Evolutionary conservation across 1,140 invertebrate genomes (phyloP).

Genomic region (Panagrolaimus sp.): DNA sequence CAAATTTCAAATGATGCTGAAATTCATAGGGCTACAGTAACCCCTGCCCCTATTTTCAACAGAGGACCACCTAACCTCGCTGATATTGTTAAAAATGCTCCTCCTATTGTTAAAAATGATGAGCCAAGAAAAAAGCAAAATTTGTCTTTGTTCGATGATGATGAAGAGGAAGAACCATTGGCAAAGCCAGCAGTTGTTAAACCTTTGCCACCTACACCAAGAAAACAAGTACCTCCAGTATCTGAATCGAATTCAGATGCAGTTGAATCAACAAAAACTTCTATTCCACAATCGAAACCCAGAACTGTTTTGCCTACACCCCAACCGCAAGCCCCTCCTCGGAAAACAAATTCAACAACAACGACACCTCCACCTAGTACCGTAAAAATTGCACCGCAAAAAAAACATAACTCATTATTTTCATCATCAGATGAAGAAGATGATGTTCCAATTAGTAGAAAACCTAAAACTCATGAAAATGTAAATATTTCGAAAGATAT

Average conservation of each 20-base stretch:
- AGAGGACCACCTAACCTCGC: background rate
- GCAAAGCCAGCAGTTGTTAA: background rate
- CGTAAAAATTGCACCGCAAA: too few species aligned
- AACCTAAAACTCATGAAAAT: background rate
- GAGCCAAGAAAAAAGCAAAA: background rate
- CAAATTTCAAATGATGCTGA: background rate
- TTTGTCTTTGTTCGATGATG: background rate
- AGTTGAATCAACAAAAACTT: background rate
- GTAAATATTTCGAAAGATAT: background rate
- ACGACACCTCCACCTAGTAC: too few species aligned
- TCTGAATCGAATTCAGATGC: background rate
- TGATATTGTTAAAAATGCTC: background rate
- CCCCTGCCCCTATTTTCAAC: too few species aligned
- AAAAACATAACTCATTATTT: background rate
- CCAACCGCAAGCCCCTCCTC: background rate
- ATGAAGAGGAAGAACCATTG: background rate
- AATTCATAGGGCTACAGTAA: too few species aligned
- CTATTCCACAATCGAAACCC: background rate
- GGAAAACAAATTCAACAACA: too few species aligned
- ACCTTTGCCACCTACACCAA: background rate
- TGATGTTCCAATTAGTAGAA: background rate
- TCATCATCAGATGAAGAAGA: background rate
- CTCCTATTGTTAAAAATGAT: background rate
- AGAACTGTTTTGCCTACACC: background rate
- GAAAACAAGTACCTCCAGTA: background rate